phyloP scores from a whole-genome alignment of 2,797 vertebrate genomes.

The Chelon auratus region DNA sequence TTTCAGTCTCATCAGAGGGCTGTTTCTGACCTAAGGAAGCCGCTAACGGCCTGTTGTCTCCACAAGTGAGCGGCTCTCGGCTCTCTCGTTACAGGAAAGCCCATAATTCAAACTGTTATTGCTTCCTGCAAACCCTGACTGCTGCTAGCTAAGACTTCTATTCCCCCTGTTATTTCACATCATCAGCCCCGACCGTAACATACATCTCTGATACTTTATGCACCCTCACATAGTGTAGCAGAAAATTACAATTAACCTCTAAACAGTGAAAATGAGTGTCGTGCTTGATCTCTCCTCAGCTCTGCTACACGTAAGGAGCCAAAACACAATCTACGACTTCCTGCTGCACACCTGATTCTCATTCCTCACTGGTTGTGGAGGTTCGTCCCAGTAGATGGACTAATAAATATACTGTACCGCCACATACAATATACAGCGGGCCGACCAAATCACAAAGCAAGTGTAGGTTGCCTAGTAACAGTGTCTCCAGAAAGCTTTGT shows the following conservation, averaged over 20 bases:
- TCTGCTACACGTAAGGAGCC: neutral
- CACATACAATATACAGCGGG: slow-evolving; percentile 61
- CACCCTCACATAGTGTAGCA: slow-evolving; percentile 8
- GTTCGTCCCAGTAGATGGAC: slow-evolving; percentile 22
- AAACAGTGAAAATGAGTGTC: neutral
- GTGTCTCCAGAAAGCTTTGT: slow-evolving; percentile 74
- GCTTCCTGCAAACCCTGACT: slow-evolving; percentile 44
- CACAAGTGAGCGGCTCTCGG: slow-evolving; percentile 55
- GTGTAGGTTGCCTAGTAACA: slow-evolving; percentile 85
- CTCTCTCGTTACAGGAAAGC: slow-evolving; percentile 59
- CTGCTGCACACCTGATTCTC: slow-evolving; percentile 1
- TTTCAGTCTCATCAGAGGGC: slow-evolving; percentile 64
- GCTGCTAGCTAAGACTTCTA: slow-evolving; percentile 45
- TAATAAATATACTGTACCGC: slow-evolving; percentile 65
- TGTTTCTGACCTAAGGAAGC: slow-evolving; percentile 64
- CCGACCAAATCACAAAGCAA: slow-evolving; percentile 71
- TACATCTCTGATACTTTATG: slow-evolving; percentile 21
- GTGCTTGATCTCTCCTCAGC: neutral
- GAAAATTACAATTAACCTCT: slow-evolving; percentile 24
- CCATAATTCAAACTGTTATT: slow-evolving; percentile 64
- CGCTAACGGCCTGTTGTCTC: slow-evolving; percentile 63
- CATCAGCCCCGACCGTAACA: slow-evolving; percentile 16
- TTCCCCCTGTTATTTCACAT: slow-evolving; percentile 41
- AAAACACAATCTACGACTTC: slow-evolving; percentile 20
- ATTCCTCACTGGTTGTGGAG: slow-evolving; percentile 5